Base-by-base conservation (phyloP, 1,140 invertebrate species). In the Coptotermes formosanus region DNA sequence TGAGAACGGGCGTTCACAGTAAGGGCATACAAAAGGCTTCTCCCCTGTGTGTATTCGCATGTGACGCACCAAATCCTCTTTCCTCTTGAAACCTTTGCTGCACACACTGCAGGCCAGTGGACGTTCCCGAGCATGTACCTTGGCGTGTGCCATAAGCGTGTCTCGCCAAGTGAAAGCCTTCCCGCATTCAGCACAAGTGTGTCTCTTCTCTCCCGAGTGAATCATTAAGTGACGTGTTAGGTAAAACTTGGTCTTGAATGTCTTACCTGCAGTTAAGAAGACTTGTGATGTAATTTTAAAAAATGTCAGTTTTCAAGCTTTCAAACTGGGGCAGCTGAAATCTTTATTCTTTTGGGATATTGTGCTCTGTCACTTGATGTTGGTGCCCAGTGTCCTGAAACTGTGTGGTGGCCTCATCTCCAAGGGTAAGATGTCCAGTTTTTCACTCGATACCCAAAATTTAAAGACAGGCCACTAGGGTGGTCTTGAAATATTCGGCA, bases 121-220 rank as follows among this genome's bases (percentile, higher is more conserved):
- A 30, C 43, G 44, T 64, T 85, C 92, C 14, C 93, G 93, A 32
- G 92, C 93, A 88, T 93, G 93, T 85, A 92, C 91, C 82, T 92
- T 89, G 75, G 93, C 91, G 88, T 93, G 93, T 19, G 92, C 92
- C 30, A 23, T 52, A 30, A 75, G 64, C 0, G 64, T 75, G 64
- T 75, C 64, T 30, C n/a, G 25, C 64, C 64, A 75, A 11, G 64
- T 75, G n/a, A 75, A 75, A 75, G 64, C 25, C 38, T 85, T 44
- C 0, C 85, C 85, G 38, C 85, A 85, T 55, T 43, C 30, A 44
- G 55, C 44, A 69, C 85, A 85, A 12, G 25, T 64, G 43, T 43
- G 64, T 25, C 25, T 32, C 38, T 69, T 64, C 69, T 85, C 85
- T 11, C 85, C 55, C 8, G 85, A 32, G 43, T 85, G 85, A 75